Evolutionary conservation across 2,888 invertebrate species (phyloP), one percentile per base, ranked within the genome.

Genomic region (Malacosoma neustria): DNA sequence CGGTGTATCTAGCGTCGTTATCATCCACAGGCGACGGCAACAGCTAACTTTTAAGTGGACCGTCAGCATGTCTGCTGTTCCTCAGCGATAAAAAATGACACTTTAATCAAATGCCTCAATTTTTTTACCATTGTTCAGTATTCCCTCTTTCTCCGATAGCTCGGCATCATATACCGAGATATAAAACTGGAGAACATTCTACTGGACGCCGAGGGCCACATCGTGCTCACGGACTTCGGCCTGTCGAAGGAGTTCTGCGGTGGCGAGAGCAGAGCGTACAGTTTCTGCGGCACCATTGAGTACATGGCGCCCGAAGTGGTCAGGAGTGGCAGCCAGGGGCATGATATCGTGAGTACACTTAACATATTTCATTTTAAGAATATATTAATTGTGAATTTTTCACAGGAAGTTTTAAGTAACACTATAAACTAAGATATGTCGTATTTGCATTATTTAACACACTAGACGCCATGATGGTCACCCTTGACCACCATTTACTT

Each of bases 211-310:
- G 92, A 94, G 45, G 99, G 99, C 3, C 98, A 99, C 79, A 94
- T 99, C 45, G 96, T 98, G 35, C 86, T 99, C 40, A 98, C 99
- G 1, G 99, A 99, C 87, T 99, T 99, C 79, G 99, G 99, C 1
- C 90, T 99, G 30, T 97, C 97, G 70, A 99, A 99, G 84, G 97
- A 98, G 81, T 93, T 96, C 72, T 89, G 93, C 41, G 84, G 82
- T 6, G 84, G 74, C 0, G 92, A 94, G 61, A 92, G 92, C 64
- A 87, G 97, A 45, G 95, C 99, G 0, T 97, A 97, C 85, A 98
- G 97, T 45, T 99, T 98, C 86, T 99, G 99, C 73, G 99, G 99
- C 11, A 99, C 98, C 46, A 95, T 98, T 57, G 98, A 99, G 72
- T 99, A 99, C 77, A 99, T 99, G 98, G 98, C 98, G 12, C 98